These are phyloP conservation scores for Lottia gigantea DNA, from an alignment of 2,888 invertebrate genomes.

Conservation along the genomic window DNA sequence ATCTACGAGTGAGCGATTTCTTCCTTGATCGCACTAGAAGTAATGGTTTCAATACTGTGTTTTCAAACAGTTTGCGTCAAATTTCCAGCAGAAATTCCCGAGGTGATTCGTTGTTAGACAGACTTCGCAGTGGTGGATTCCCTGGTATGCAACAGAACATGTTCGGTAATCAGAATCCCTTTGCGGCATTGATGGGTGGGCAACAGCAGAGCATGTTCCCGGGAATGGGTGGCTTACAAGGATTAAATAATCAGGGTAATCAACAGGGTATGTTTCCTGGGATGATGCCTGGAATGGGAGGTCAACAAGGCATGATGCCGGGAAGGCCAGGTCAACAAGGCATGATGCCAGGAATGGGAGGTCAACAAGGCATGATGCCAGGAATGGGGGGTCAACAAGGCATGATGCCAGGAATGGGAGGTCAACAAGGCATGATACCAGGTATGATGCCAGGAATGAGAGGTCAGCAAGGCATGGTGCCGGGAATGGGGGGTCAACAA, in stretches of 20 bases:
- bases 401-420: not conserved
- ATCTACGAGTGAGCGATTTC: not conserved
- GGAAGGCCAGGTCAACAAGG: not conserved
- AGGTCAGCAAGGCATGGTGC: not conserved
- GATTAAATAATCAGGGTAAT: not conserved
- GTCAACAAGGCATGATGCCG: not conserved
- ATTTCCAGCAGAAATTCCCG: not conserved
- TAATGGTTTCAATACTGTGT: not conserved
- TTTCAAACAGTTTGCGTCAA: not conserved
- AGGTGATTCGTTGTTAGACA: not conserved
- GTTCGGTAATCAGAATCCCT: not conserved
- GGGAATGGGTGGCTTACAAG: not conserved
- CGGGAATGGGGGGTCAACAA: not conserved
- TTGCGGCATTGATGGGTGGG: not conserved
- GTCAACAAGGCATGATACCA: not conserved
- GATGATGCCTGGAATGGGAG: not conserved
- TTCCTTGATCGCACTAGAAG: not conserved
- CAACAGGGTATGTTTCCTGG: not conserved
- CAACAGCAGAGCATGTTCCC: not conserved
- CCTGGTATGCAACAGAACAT: not conserved
- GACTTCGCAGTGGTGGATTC: not conserved
- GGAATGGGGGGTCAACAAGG: not conserved
- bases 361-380: not conserved
- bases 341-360: not conserved
- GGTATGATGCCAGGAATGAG: not conserved